Evolutionary conservation across 2,888 invertebrate species (phyloP).

Genomic region (Leucania comma): DNA sequence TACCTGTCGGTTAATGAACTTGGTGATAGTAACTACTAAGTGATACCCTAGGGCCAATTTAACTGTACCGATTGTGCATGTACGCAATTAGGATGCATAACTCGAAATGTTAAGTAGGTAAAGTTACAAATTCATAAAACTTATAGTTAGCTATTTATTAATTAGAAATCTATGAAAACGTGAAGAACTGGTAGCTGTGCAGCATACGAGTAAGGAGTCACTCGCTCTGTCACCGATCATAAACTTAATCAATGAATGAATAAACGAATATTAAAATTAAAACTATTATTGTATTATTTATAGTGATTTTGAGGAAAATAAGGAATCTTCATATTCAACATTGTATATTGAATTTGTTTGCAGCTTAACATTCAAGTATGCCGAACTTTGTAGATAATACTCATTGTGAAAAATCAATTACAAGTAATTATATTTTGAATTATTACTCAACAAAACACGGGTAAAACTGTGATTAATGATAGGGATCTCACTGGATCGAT

Average conservation of each 20-base stretch:
- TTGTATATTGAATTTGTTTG: constrained; percentile 60
- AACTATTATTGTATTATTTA: constrained; percentile 41
- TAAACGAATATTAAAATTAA: constrained; percentile 37
- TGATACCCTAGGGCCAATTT: no score
- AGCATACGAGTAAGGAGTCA: constrained; percentile 20
- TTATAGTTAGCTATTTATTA: constrained; percentile 33
- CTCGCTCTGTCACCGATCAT: constrained; percentile 10
- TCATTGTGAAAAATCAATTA: constrained; percentile 44
- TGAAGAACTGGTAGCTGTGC: constrained; percentile 27
- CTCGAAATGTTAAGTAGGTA: constrained; percentile 13
- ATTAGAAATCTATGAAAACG: constrained; percentile 21
- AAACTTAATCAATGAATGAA: constrained; percentile 38
- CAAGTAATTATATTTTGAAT: constrained; percentile 33
- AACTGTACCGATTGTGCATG: neutral
- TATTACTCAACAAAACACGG: constrained; percentile 39
- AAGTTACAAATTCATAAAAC: constrained; percentile 18
- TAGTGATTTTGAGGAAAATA: constrained; percentile 26
- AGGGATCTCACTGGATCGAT: constrained; percentile 60
- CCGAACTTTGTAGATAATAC: constrained; percentile 48
- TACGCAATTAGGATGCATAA: constrained; percentile 18
- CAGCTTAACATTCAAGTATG: constrained; percentile 19
- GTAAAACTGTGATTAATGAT: constrained; percentile 58
- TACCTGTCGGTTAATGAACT: no score
- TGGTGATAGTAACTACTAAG: no score
- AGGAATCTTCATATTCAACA: constrained; percentile 20